Evolutionary conservation across 1,140 invertebrate species (phyloP), one percentile per base, ranked within the genome.

Genomic region (Andrena cerasifolii): DNA sequence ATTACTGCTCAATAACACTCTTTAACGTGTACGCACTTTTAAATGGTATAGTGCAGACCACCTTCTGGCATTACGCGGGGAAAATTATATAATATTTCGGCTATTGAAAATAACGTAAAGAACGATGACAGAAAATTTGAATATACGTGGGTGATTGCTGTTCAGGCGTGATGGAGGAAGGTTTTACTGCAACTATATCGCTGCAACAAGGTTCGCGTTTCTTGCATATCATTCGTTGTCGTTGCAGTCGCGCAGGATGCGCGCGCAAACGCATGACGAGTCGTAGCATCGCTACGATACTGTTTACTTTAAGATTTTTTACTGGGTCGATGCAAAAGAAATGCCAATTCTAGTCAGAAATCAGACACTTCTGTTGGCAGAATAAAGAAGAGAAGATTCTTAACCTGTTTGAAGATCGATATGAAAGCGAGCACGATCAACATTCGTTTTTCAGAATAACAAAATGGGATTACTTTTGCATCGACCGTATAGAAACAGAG

Each of bases 211-310:
- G 65, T 76, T 68, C 43, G 31, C 18, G n/a, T 59, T 47, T 59
- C 53, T 76, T 76, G 73, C 73, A 76, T 68, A 76, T 68, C 53
- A 59, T 26, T 40, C 36, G 36, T 31, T 16, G 71, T n/a, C 6
- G 21, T 24, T 43, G 33, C n/a, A 31, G 24, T 31, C 8, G 26
- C 36, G 36, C 24, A 24, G 36, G 28, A 58, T 21, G 12, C 31
- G 26, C 26, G 45, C 47, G 18, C 24, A n/a, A 53, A 40, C 53
- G 71, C 58, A 62, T 51, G 51, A 63, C 12, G 18, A n/a, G n/a
- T 6, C 8, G 40, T 8, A 18, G 59, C 33, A 43, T 65, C 21
- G 45, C 24, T 8, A 26, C 54, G 56, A 62, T 73, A 7, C 1
- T 47, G 1, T 3, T 26, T 73, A 73, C 33, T 66, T 66, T 56